Evolutionary conservation across 1,140 invertebrate species (phyloP).

Genomic region (Bactericera cockerelli): DNA sequence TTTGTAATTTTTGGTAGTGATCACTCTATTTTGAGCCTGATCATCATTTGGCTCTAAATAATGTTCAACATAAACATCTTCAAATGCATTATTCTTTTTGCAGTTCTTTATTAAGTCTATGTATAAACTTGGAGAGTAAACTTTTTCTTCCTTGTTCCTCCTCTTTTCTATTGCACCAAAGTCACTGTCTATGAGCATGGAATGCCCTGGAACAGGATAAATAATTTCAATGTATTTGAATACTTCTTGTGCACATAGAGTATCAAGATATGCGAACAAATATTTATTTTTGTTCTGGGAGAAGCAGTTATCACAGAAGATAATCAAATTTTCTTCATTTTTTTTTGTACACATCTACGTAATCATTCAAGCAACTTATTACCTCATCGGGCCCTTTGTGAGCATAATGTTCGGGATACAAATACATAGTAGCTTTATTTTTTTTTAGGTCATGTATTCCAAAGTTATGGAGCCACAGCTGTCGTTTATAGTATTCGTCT

Average conservation of each 20-base stretch:
- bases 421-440: constrained; percentile 6
- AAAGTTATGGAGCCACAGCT: constrained; percentile 19
- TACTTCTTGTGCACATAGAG: constrained; percentile 25
- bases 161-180: not conserved
- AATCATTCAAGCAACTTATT: not conserved
- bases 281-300: not conserved
- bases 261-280: not conserved
- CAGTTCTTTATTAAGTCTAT: not conserved
- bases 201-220: constrained; percentile 21
- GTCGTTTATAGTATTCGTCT: constrained; percentile 16
- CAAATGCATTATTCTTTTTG: not conserved
- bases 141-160: not conserved
- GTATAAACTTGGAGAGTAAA: not conserved
- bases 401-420: not conserved
- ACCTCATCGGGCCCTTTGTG: not conserved
- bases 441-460: constrained; percentile 13
- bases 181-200: not conserved
- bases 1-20: not conserved
- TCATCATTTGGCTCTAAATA: not conserved
- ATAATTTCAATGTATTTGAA: constrained; percentile 2
- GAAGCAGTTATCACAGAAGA: not conserved
- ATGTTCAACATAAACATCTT: not conserved
- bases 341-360: not conserved
- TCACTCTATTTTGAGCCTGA: not conserved
- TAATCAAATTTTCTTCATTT: not conserved